Percentiles rank a stretch among this genome's conserved stretches.
Evolutionary conservation across 92 coral and sea anemone genomes (phyloP).

Genomic region (Porites rus): DNA sequence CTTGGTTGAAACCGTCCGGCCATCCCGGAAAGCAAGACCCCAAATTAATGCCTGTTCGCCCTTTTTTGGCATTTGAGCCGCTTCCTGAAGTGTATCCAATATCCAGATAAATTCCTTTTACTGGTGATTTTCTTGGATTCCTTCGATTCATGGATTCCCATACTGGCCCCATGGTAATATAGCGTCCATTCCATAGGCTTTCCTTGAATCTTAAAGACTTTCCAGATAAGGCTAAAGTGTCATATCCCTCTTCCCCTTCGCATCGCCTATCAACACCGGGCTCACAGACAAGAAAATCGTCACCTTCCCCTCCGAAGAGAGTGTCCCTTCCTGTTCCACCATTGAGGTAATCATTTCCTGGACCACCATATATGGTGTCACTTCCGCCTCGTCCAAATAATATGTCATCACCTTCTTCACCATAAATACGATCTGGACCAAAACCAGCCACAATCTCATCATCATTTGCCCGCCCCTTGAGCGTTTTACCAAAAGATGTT

Average conservation of each 20-base stretch:
- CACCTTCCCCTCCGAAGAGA: constrained; percentile 38
- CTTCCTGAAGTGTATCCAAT: constrained; percentile 24
- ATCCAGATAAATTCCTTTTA: constrained; percentile 37
- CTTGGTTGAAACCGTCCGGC: constrained; percentile 29
- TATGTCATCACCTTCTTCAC: constrained; percentile 44
- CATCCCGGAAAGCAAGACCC: constrained; percentile 43
- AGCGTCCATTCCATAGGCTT: not conserved
- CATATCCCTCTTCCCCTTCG: constrained; percentile 26
- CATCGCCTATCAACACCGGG: constrained; percentile 7
- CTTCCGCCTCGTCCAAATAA: constrained; percentile 48
- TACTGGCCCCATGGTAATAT: constrained; percentile 17
- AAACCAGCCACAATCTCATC: constrained; percentile 51
- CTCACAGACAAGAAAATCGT: constrained; percentile 31
- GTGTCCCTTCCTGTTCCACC: constrained; percentile 48
- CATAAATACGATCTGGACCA: constrained; percentile 42
- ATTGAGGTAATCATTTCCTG: constrained; percentile 48
- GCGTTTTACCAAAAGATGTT: constrained; percentile 22
- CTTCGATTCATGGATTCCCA: not conserved
- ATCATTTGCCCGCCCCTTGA: constrained; percentile 28
- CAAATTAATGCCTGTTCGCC: constrained; percentile 19
- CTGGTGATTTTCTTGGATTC: not conserved
- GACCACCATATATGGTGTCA: constrained; percentile 46
- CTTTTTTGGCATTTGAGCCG: not conserved
- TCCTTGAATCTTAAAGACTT: constrained; percentile 15
- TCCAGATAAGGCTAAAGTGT: constrained; percentile 29